Conservation (phyloP, 2,888 invertebrate species). For the Drosophila percnosoma region DNA sequence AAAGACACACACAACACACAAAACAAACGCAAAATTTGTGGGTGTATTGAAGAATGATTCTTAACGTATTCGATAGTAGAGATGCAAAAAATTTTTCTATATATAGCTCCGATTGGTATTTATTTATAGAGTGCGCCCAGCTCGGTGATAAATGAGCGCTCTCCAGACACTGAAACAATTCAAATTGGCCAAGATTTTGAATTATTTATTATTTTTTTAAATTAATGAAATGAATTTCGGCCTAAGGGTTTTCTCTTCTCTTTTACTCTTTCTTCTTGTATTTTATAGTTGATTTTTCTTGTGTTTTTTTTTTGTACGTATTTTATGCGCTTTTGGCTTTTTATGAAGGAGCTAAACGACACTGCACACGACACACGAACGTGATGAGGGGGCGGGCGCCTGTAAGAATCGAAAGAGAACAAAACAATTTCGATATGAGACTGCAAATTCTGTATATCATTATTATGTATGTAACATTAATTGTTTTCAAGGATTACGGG, state of each 20-base stretch:
- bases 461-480: constrained; percentile 38
- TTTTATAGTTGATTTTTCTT: neutral
- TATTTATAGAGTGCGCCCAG: constrained; percentile 39
- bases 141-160: constrained; percentile 37
- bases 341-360: constrained; percentile 43
- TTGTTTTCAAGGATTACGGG: constrained; percentile 18
- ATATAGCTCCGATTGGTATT: constrained; percentile 12
- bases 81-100: constrained; percentile 24
- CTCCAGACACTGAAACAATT: constrained; percentile 43
- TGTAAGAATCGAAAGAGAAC: constrained; percentile 82
- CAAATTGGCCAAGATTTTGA: constrained; percentile 37
- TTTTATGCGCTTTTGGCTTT: constrained; percentile 60
- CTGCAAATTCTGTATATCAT: constrained; percentile 48
- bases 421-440: constrained; percentile 79
- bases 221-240: constrained; percentile 27
- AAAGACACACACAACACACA: constrained; percentile 19
- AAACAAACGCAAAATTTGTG: constrained; percentile 11
- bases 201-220: constrained; percentile 27
- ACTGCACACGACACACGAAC: constrained; percentile 66
- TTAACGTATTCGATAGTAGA: constrained; percentile 18
- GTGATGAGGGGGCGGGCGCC: constrained; percentile 59
- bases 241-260: constrained; percentile 11
- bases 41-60: neutral
- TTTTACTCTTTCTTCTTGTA: constrained; percentile 32
- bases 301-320: constrained; percentile 29